Percentiles rank a stretch among this genome's conserved stretches.
These are phyloP conservation scores for Motacilla tschutschensis DNA, from an alignment of 2,113 vertebrate species.

Conservation along the genomic window DNA sequence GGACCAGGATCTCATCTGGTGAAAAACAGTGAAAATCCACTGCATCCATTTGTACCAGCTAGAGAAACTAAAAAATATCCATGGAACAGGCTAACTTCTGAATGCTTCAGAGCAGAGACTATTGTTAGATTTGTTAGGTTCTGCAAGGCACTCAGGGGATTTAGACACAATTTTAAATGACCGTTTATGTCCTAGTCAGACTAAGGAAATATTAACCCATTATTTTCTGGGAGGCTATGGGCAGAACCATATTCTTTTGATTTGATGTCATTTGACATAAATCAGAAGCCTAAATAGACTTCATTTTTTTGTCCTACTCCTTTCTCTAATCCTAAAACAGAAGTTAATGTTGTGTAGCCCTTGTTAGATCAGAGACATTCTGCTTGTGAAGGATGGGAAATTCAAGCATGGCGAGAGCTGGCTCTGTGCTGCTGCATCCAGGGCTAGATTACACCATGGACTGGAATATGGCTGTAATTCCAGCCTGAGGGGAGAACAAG, in stretches of 20 bases:
- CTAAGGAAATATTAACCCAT: not conserved
- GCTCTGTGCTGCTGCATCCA: not conserved
- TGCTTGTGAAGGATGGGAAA: not conserved
- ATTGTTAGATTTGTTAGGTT: not conserved
- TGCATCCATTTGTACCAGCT: not conserved
- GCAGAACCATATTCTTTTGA: not conserved
- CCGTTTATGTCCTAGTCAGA: not conserved
- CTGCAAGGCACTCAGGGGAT: not conserved
- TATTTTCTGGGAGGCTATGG: not conserved
- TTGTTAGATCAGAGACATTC: not conserved
- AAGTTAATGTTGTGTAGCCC: not conserved
- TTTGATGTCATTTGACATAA: not conserved
- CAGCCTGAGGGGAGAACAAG: not conserved
- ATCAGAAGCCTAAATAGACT: not conserved
- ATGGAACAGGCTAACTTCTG: not conserved
- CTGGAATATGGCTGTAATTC: not conserved
- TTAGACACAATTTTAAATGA: not conserved
- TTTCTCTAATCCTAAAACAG: not conserved
- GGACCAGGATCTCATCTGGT: not conserved
- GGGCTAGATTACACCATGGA: not conserved
- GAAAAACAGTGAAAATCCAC: not conserved
- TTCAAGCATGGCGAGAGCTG: not conserved
- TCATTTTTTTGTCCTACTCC: not conserved
- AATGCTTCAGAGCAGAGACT: not conserved
- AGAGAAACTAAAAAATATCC: not conserved